Conservation (phyloP, 2,888 invertebrate species). For the Cylindroiulus punctatus region DNA sequence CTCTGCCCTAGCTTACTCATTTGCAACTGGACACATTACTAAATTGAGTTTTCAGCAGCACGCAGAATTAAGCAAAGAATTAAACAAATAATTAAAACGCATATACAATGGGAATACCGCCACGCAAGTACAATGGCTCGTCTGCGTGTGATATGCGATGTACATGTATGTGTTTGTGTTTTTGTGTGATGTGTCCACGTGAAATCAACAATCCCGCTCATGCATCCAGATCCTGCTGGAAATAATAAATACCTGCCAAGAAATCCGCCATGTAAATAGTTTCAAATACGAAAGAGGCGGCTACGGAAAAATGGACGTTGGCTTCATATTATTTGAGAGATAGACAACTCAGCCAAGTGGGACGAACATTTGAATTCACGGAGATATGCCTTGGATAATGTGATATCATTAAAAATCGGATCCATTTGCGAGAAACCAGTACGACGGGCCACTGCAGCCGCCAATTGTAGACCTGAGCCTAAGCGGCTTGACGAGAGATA, state of each 20-base stretch:
- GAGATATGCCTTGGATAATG: constrained; percentile 10
- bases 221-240: not conserved
- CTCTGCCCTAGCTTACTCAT: no score
- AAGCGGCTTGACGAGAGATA: no score
- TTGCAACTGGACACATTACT: not conserved
- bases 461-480: not conserved
- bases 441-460: not conserved
- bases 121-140: not conserved
- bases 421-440: not conserved
- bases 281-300: not conserved
- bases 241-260: constrained; percentile 1
- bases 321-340: not conserved
- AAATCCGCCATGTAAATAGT: not conserved
- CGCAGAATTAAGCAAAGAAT: not conserved
- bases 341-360: not conserved
- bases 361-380: not conserved
- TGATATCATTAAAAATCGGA: not conserved
- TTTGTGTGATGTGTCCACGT: not conserved
- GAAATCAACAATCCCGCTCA: not conserved
- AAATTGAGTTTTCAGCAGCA: not conserved
- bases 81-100: not conserved
- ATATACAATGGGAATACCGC: no score
- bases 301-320: not conserved
- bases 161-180: not conserved
- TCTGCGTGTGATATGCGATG: no score